Evolutionary conservation across 2,113 vertebrate genomes (phyloP).

Genomic region (Amphilophus citrinellus): DNA sequence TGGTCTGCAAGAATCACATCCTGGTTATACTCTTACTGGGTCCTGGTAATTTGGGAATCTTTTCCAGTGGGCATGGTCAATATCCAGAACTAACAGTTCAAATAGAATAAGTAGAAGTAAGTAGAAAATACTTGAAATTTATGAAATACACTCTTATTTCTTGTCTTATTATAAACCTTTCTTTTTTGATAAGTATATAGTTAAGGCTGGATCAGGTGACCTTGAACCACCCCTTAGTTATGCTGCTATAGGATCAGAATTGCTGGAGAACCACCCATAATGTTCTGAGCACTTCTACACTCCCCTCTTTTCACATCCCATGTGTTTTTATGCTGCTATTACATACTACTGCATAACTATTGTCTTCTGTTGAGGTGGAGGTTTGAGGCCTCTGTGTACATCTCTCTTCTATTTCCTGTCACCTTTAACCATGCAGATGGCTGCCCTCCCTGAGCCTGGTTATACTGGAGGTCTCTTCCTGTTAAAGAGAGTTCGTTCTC

Average conservation of each 20-base stretch:
- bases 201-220: not conserved
- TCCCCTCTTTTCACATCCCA: not conserved
- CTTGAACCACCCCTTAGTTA: not conserved
- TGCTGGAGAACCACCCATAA: not conserved
- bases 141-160: not conserved
- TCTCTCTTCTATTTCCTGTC: not conserved
- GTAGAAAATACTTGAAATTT: not conserved
- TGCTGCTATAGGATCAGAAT: not conserved
- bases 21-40: not conserved
- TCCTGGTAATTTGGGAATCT: not conserved
- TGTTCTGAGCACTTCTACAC: not conserved
- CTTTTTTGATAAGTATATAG: not conserved
- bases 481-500: not conserved
- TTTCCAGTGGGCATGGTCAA: not conserved
- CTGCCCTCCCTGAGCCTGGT: not conserved
- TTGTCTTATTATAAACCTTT: not conserved
- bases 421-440: not conserved
- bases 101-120: not conserved
- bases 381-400: not conserved
- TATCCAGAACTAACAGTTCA: not conserved
- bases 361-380: not conserved
- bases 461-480: not conserved
- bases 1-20: not conserved
- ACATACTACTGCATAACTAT: not conserved
- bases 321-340: not conserved